These are phyloP conservation scores for Thamnophis sirtalis DNA, from an alignment of 2,113 vertebrate species.

Conservation along the genomic window DNA sequence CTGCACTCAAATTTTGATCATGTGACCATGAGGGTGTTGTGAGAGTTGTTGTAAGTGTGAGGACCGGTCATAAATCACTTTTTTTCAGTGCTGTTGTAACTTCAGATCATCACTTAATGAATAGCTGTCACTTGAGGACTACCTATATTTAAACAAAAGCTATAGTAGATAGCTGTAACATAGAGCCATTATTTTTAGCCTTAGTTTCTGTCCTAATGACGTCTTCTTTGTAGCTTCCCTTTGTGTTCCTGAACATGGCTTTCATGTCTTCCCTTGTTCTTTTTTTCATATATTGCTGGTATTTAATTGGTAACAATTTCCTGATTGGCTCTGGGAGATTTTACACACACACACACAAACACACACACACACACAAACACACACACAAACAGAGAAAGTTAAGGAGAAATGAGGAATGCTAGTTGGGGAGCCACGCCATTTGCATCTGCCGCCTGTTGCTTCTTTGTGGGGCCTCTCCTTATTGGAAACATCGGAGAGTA, in stretches of 20 bases:
- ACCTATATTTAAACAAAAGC: background rate
- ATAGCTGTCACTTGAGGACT: no score
- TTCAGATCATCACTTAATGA: no score
- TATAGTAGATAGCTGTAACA: background rate
- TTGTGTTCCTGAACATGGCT: background rate
- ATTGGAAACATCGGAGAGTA: slow-evolving; percentile 27
- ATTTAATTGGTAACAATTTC: background rate
- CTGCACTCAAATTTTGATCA: background rate
- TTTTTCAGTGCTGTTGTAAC: no score
- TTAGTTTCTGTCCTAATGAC: background rate
- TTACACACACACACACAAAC: background rate
- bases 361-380: no score
- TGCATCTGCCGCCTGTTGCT: background rate
- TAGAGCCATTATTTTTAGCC: background rate
- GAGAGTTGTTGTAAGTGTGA: no score
- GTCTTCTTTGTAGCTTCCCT: background rate
- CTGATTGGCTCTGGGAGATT: background rate
- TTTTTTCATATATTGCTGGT: background rate
- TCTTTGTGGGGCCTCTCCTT: slow-evolving; percentile 7
- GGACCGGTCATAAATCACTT: no score
- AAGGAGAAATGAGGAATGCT: background rate
- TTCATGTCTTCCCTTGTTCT: background rate
- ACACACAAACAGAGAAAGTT: no score
- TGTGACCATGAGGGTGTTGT: no score
- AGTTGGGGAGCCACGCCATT: background rate